Conservation (phyloP, 2,113 vertebrate genomes). For the Heterochromis multidens region DNA sequence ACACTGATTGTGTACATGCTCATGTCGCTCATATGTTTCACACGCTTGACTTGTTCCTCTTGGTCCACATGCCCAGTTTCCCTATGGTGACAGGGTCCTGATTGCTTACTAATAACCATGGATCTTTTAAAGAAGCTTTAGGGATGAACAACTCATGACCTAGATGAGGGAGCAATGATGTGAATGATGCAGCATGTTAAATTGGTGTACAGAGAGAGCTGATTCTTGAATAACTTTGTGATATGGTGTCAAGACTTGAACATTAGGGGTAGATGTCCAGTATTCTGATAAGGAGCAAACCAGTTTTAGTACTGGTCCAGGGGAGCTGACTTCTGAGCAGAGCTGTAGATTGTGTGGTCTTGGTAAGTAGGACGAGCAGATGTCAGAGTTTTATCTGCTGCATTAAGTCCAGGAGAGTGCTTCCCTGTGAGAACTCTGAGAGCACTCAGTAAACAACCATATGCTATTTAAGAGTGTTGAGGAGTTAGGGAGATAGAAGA, state of each 20-base stretch:
- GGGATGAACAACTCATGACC: conserved; percentile 28
- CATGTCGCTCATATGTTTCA: neutral
- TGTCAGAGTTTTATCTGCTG: conserved; percentile 71
- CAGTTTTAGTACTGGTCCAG: neutral
- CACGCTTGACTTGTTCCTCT: neutral
- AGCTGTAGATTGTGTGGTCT: conserved; percentile 56
- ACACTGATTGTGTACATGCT: neutral
- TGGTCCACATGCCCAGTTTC: neutral
- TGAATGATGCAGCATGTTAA: conserved; percentile 1
- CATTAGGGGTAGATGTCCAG: neutral
- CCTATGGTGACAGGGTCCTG: conserved; percentile 19
- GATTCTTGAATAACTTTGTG: conserved; percentile 1
- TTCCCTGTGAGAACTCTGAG: conserved; percentile 56
- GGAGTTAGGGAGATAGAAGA: neutral
- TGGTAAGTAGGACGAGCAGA: conserved; percentile 73
- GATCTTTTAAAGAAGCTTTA: conserved; percentile 42
- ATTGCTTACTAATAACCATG: conserved; percentile 30
- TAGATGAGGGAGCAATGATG: conserved; percentile 2
- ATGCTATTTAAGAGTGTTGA: conserved; percentile 48
- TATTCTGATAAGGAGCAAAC: neutral
- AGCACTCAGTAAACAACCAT: conserved; percentile 45
- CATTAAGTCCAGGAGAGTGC: conserved; percentile 66
- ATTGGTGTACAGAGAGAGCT: neutral
- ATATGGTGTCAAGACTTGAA: neutral
- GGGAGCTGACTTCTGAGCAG: conserved; percentile 14